A percentile compares a stretch with the other conserved stretches of the same genome.
These are phyloP conservation scores for Meloidogyne exigua DNA, from an alignment of 1,140 invertebrate genomes.

Conservation along the genomic window DNA sequence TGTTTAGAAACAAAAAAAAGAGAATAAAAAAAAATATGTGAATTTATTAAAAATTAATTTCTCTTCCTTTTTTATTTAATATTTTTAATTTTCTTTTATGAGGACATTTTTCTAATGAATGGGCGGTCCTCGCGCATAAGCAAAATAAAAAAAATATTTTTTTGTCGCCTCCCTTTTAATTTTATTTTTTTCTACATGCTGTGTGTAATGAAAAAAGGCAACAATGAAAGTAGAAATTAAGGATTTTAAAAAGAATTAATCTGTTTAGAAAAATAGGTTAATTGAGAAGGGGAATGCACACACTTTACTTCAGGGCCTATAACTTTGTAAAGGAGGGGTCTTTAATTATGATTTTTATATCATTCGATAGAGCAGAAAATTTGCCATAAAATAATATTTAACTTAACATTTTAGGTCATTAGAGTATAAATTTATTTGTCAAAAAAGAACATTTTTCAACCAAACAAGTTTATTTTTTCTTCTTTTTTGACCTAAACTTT, in stretches of 20 bases:
- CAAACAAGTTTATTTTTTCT: neutral
- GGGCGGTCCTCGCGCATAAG: neutral
- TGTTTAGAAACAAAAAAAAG: neutral
- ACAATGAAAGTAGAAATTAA: neutral
- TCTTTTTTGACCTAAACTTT: neutral
- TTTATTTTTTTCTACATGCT: constrained; percentile 1
- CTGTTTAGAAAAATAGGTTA: neutral
- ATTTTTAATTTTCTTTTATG: neutral
- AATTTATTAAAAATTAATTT: neutral
- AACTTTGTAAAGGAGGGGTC: too few species aligned
- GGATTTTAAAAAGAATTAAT: neutral
- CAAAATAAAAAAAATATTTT: neutral
- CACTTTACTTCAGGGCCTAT: too few species aligned
- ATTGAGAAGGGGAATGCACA: neutral
- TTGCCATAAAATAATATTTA: too few species aligned
- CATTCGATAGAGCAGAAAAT: too few species aligned
- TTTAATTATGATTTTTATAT: too few species aligned
- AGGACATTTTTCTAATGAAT: neutral
- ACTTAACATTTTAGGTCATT: too few species aligned
- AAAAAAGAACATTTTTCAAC: neutral
- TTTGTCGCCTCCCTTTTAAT: constrained; percentile 1
- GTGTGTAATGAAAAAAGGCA: neutral
- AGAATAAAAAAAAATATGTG: neutral
- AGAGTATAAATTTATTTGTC: too few species aligned
- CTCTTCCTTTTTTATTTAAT: neutral